These are phyloP conservation scores for Phymanthus crucifer DNA, from an alignment of 92 coral and sea anemone species.

Conservation along the genomic window DNA sequence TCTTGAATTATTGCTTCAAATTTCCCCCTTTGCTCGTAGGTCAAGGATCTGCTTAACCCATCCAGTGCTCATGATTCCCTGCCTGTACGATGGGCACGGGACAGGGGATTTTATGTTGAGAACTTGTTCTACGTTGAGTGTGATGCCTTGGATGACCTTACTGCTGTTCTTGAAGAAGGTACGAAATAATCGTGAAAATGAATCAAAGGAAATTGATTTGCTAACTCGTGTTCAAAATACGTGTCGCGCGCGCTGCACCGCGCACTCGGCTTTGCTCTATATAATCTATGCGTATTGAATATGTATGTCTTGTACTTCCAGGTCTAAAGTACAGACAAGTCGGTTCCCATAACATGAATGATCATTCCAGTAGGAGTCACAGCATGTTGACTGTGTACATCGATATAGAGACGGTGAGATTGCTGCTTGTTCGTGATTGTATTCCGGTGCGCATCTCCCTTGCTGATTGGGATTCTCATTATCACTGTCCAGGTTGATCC, in stretches of 20 bases:
- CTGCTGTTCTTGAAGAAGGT: constrained; percentile 99
- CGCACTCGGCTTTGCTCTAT: too few relatives aligned
- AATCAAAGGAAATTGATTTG: too few relatives aligned
- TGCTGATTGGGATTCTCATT: too few relatives aligned
- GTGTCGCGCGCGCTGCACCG: too few relatives aligned
- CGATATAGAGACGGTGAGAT: constrained; percentile 92
- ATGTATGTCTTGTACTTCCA: constrained; percentile 8
- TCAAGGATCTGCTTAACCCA: constrained; percentile 89
- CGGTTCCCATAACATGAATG: constrained; percentile 90
- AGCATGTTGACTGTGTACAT: constrained; percentile 86
- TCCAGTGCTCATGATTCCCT: constrained; percentile 95
- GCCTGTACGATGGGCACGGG: constrained; percentile 95
- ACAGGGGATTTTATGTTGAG: constrained; percentile 96
- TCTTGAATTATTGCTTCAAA: not conserved
- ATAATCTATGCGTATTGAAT: too few relatives aligned
- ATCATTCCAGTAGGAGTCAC: constrained; percentile 98
- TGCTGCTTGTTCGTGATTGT: too few relatives aligned
- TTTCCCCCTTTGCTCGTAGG: constrained; percentile 31
- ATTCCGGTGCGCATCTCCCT: too few relatives aligned
- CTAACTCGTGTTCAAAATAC: too few relatives aligned
- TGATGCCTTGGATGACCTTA: constrained; percentile 83
- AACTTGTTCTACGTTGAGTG: constrained; percentile 93
- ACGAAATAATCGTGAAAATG: not conserved
- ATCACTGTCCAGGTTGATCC: constrained; percentile 70
- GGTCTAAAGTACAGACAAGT: constrained; percentile 92